Base-by-base conservation (phyloP, 2,113 vertebrate genomes). In the Festucalex cinctus region DNA sequence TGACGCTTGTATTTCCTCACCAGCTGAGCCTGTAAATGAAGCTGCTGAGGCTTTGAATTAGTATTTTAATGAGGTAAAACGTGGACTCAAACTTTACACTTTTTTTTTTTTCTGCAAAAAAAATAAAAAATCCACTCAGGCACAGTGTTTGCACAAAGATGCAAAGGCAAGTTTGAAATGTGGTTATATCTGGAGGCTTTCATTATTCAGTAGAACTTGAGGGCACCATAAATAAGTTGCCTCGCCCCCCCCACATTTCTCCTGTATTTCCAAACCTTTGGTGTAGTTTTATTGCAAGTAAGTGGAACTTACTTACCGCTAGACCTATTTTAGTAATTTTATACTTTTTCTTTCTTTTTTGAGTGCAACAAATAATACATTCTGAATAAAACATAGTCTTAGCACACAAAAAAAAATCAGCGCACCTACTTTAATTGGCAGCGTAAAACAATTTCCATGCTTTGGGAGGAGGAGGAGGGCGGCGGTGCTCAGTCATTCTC, bases 351-450 rank as follows among this genome's bases (percentile, higher is more conserved):
- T 48, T 60, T 32, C 28, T 28, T 63, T 69, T 82, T 78, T 74
- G 44, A 87, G 73, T 13, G 73, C 75, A 89, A 87, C 86, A 87
- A 89, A 88, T 89, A 90, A 87, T 82, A 86, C 77, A 81, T 71
- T 79, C 70, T 88, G 88, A 86, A 88, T 90, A 81, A 90, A 83
- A 87, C 83, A 89, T 86, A 65, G 61, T 73, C 22, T 83, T 71
- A 74, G 70, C 13, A 44, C 1, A 19, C 17, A 17, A 44, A 32
- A 46, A 59, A 58, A 66, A 80, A 63, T 81, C 70, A 65, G 84
- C 82, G 79, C 86, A 86, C 85, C 86, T 88, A 79, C 83, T 88
- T 90, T 90, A 90, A 90, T 90, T 90, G 89, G 89, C 88, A 85
- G 74, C 85, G 85, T 89, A 86, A 89, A 90, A 86, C 86, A 87